Percentiles rank a stretch among this genome's conserved stretches.
Evolutionary conservation across 2,888 invertebrate genomes (phyloP).

Genomic region (Macropis europaea): DNA sequence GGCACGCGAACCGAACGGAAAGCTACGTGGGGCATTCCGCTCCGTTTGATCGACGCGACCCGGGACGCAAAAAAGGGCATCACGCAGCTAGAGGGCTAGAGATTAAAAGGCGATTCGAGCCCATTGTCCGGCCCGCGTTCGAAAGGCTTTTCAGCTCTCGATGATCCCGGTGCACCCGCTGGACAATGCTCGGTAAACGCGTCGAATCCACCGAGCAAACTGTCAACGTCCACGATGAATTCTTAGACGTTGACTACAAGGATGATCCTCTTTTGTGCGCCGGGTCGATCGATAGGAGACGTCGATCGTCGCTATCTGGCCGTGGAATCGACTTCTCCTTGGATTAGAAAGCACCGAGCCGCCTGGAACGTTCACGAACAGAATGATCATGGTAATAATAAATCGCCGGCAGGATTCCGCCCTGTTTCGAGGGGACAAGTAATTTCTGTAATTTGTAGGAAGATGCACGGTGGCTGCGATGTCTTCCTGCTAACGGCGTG

Average conservation of each 20-base stretch:
- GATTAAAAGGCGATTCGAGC: conserved; percentile 63
- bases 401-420: conserved; percentile 17
- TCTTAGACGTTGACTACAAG: neutral
- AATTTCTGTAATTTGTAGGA: conserved; percentile 17
- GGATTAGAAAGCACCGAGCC: conserved; percentile 54
- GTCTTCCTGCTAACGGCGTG: neutral
- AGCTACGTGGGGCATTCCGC: conserved; percentile 52
- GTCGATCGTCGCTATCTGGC: conserved; percentile 34
- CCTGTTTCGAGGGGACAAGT: neutral
- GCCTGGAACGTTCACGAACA: conserved; percentile 15
- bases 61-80: conserved; percentile 39
- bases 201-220: neutral
- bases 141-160: conserved; percentile 53
- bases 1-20: conserved; percentile 6
- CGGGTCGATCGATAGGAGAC: conserved; percentile 21
- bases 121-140: conserved; percentile 56
- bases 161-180: conserved; percentile 21
- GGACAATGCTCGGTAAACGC: conserved; percentile 28
- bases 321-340: conserved; percentile 33
- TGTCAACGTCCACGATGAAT: conserved; percentile 27
- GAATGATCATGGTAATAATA: conserved; percentile 28
- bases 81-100: conserved; percentile 14
- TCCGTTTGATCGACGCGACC: conserved; percentile 63
- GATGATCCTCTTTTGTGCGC: conserved; percentile 20
- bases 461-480: neutral